These are phyloP conservation scores for Aromia moschata DNA, from an alignment of 2,888 invertebrate species.

Conservation along the genomic window DNA sequence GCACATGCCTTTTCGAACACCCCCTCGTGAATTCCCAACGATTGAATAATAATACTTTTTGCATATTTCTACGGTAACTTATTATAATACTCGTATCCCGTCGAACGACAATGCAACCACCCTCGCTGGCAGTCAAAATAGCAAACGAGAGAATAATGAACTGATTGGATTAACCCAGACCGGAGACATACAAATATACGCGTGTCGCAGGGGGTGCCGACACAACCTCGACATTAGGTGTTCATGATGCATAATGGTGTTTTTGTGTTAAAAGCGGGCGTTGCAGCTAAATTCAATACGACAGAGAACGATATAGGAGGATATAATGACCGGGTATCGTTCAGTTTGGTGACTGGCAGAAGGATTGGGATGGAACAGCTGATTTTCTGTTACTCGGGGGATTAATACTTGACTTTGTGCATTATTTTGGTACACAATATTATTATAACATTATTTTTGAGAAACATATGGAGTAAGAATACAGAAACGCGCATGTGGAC, in stretches of 20 bases:
- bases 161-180: slow-evolving; percentile 52
- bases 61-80: background rate
- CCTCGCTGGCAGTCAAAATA: slow-evolving; percentile 55
- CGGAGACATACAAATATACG: slow-evolving; percentile 37
- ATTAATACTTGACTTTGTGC: no score
- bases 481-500: no score
- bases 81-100: background rate
- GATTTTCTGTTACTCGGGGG: no score
- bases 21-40: background rate
- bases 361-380: no score
- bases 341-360: no score
- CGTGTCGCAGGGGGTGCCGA: slow-evolving; percentile 32
- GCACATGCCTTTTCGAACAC: background rate
- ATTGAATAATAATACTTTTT: background rate
- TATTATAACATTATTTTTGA: no score
- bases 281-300: slow-evolving; percentile 26
- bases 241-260: slow-evolving; percentile 19
- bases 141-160: slow-evolving; percentile 57
- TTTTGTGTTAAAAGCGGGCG: slow-evolving; percentile 27
- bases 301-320: slow-evolving; percentile 19
- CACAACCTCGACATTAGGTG: slow-evolving; percentile 36
- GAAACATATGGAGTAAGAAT: no score
- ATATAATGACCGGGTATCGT: no score
- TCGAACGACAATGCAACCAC: slow-evolving; percentile 38
- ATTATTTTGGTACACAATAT: no score